phyloP scores from a whole-genome alignment of 2,888 invertebrate species.

The Hirudinaria manillensis region DNA sequence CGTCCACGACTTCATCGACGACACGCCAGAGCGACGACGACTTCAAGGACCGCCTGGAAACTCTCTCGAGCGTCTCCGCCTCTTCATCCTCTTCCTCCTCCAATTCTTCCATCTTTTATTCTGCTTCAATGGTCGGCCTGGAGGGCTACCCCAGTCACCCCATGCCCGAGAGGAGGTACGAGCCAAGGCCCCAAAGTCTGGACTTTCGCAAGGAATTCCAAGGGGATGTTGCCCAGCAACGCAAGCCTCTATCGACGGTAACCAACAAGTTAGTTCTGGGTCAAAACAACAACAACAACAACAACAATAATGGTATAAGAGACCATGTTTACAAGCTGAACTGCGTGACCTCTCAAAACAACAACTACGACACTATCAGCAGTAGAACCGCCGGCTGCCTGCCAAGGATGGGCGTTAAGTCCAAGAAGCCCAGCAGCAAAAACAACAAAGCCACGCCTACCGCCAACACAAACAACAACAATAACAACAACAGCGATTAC shows the following conservation, averaged over 20 bases:
- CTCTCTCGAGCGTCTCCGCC: neutral
- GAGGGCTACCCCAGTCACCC: neutral
- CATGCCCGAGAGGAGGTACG: neutral
- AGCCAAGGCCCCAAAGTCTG: neutral
- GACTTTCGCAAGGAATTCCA: neutral
- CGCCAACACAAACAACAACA: neutral
- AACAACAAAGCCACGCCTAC: neutral
- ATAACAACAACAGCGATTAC: neutral
- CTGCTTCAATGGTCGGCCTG: conserved; percentile 4
- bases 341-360: neutral
- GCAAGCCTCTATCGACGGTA: neutral
- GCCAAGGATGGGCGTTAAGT: conserved; percentile 15
- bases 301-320: conserved; percentile 3
- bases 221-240: neutral
- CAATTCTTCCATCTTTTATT: neutral
- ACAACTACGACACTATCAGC: conserved; percentile 9
- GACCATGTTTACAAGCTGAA: neutral
- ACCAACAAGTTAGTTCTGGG: neutral
- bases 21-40: neutral
- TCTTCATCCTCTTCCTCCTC: neutral
- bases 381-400: neutral
- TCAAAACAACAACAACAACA: conserved; percentile 8
- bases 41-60: neutral
- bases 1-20: neutral
- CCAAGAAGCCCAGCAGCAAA: neutral